Percentiles rank a stretch among this genome's conserved stretches.
Conservation (phyloP, 2,113 vertebrate genomes). For the Rhodinocichla rosea region DNA sequence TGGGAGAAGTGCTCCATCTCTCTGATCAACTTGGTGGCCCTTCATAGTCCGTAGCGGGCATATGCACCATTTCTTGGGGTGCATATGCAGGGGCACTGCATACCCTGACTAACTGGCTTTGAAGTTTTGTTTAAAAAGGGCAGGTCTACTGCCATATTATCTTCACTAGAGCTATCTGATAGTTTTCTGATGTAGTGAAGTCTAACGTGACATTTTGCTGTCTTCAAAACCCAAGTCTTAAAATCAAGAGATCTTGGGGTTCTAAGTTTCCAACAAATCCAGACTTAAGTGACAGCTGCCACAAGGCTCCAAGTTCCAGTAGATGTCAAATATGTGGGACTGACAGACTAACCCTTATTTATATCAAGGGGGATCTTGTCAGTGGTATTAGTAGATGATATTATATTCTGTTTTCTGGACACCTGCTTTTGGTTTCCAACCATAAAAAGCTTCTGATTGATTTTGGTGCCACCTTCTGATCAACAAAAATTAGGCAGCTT, state of each 20-base stretch:
- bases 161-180: background rate
- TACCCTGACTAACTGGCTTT: background rate
- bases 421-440: background rate
- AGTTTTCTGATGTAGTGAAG: background rate
- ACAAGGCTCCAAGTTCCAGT: background rate
- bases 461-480: constrained; percentile 73
- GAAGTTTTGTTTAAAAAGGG: background rate
- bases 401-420: background rate
- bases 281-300: background rate
- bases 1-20: background rate
- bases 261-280: background rate
- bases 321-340: background rate
- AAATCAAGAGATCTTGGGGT: background rate
- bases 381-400: background rate
- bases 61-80: background rate
- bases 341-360: background rate
- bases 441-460: constrained; percentile 1
- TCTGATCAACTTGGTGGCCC: background rate
- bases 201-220: background rate
- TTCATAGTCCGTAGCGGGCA: rapidly evolving
- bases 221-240: background rate
- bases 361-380: background rate
- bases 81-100: background rate
- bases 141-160: background rate
- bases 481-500: constrained; percentile 20